These are phyloP conservation scores for Drosophila murphyi DNA, from an alignment of 1,140 invertebrate genomes.

Conservation along the genomic window DNA sequence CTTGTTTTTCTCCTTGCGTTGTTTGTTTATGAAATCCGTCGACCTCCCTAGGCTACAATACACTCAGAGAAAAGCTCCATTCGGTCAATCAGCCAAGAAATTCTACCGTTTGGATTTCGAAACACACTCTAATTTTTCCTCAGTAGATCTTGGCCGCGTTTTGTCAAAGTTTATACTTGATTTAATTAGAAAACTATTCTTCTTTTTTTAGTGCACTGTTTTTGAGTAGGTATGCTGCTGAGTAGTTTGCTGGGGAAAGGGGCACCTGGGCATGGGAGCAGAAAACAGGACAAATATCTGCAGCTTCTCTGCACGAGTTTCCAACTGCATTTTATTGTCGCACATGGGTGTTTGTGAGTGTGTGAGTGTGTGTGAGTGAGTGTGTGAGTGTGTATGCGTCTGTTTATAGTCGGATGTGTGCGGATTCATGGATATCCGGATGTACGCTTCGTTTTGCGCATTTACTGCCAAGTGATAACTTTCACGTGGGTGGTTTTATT, in stretches of 20 bases:
- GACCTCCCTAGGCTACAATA: neutral
- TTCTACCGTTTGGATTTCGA: too few relatives aligned
- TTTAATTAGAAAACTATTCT: neutral
- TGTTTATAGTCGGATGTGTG: conserved; percentile 26
- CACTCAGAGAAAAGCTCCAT: neutral
- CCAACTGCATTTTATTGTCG: conserved; percentile 77
- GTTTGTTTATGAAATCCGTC: conserved; percentile 32
- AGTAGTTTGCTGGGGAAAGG: conserved; percentile 1
- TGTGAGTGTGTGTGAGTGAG: neutral
- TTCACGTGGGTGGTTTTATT: conserved; percentile 72
- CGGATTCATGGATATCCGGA: conserved; percentile 55
- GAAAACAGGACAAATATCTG: conserved; percentile 38
- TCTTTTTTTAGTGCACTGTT: neutral
- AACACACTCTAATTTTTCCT: neutral
- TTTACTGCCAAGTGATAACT: conserved; percentile 76
- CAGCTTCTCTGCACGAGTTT: conserved; percentile 55
- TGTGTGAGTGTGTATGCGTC: neutral
- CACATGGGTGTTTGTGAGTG: conserved; percentile 18
- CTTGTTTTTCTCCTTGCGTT: conserved; percentile 34
- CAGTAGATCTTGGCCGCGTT: neutral
- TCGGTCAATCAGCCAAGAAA: too few relatives aligned
- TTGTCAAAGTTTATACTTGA: neutral
- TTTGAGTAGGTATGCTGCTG: neutral
- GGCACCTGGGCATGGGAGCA: neutral
- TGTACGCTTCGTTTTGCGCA: conserved; percentile 66